phyloP scores from a whole-genome alignment of 2,797 vertebrate genomes.

The Cossypha caffra region DNA sequence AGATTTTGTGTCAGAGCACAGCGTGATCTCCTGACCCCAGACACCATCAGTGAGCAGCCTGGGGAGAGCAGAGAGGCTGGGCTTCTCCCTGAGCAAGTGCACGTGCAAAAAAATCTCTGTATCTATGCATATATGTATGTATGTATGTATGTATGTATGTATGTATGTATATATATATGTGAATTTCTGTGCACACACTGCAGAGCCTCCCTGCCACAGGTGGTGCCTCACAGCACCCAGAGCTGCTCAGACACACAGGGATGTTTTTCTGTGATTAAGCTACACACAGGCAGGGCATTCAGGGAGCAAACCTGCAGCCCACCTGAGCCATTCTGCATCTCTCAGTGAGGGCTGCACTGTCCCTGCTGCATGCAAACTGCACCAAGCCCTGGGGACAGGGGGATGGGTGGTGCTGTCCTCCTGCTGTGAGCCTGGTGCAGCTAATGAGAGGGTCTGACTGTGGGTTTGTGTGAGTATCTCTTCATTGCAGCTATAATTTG shows the following conservation, averaged over 20 bases:
- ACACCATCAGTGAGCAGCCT: not conserved
- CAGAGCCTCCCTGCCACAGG: rapidly evolving
- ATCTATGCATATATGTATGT: no score
- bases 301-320: not conserved
- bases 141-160: no score
- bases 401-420: not conserved
- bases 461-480: not conserved
- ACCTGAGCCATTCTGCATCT: not conserved
- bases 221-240: not conserved
- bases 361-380: not conserved
- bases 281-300: not conserved
- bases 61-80: not conserved
- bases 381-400: not conserved
- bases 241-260: not conserved
- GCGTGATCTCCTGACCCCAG: not conserved
- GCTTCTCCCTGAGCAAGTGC: not conserved
- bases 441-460: not conserved
- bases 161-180: rapidly evolving
- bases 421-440: not conserved
- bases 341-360: rapidly evolving
- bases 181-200: not conserved
- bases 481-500: not conserved
- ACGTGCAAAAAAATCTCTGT: not conserved
- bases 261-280: not conserved
- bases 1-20: not conserved